Percentiles rank a stretch among this genome's conserved stretches.
Conservation (phyloP, 2,797 vertebrate species). For the Pterois miles region DNA sequence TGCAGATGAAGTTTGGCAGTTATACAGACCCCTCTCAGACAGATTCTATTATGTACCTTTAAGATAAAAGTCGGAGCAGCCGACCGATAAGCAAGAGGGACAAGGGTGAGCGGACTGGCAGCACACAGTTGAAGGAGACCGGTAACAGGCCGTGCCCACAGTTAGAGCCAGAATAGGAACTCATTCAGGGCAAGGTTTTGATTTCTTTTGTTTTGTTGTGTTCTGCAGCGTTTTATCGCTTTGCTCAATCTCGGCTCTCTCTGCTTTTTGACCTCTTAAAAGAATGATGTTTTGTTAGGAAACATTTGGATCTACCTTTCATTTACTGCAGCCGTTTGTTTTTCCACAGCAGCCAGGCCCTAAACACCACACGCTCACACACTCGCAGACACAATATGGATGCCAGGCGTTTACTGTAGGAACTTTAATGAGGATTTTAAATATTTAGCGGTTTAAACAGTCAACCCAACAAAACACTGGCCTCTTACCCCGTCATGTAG, state of each 20-base stretch:
- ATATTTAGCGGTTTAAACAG: conserved; percentile 13
- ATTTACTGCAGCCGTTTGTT: not conserved
- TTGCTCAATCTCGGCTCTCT: not conserved
- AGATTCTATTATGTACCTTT: conserved; percentile 26
- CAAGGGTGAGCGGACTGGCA: conserved; percentile 11
- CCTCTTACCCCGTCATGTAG: not conserved
- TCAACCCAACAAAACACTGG: not conserved
- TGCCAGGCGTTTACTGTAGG: conserved; percentile 2
- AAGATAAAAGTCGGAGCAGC: conserved; percentile 37
- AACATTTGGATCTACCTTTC: conserved; percentile 7
- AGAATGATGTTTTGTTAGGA: conserved; percentile 31
- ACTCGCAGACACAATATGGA: conserved; percentile 1
- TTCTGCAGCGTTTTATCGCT: not conserved
- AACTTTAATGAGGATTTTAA: conserved; percentile 10
- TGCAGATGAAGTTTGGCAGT: conserved; percentile 8
- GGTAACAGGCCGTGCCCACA: conserved; percentile 2
- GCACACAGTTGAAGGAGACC: not conserved
- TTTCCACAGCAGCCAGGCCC: not conserved
- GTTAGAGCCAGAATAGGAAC: not conserved
- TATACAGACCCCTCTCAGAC: conserved; percentile 7
- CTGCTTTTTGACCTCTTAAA: conserved; percentile 11
- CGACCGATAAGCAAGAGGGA: conserved; percentile 33
- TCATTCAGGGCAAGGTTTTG: conserved; percentile 8
- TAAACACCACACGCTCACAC: not conserved
- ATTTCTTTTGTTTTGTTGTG: conserved; percentile 7